Conservation (phyloP, 2,888 invertebrate species). For the Tortricodes alternella region DNA sequence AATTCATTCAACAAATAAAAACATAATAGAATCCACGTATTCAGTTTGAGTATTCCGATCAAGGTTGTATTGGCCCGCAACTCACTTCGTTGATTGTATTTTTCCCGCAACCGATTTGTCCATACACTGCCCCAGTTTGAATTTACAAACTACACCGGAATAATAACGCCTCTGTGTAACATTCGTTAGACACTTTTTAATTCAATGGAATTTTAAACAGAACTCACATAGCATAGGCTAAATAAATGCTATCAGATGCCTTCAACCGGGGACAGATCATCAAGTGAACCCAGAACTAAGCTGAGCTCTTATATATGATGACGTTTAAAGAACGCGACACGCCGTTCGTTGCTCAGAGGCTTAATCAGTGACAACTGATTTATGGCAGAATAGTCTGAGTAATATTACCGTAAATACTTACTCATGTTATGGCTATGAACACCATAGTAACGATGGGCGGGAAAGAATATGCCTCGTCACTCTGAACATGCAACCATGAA, state of each 20-base stretch:
- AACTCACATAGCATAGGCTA: not conserved
- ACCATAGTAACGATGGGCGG: slow-evolving; percentile 61
- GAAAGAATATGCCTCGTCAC: slow-evolving; percentile 48
- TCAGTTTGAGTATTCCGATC: slow-evolving; percentile 6
- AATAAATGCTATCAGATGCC: not conserved
- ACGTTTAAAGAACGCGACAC: slow-evolving; percentile 12
- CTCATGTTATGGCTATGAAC: slow-evolving; percentile 58
- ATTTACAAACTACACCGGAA: slow-evolving; percentile 16
- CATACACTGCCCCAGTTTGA: slow-evolving; percentile 85
- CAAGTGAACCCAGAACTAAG: not conserved
- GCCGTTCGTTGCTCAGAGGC: slow-evolving; percentile 32
- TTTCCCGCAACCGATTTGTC: slow-evolving; percentile 80
- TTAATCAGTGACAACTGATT: slow-evolving; percentile 45
- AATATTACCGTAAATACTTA: slow-evolving; percentile 36
- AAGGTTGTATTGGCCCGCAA: slow-evolving; percentile 34
- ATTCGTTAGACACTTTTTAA: not conserved
- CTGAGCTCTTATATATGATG: slow-evolving; percentile 6
- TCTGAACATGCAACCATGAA: slow-evolving; percentile 39
- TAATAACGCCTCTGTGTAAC: not conserved
- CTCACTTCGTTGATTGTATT: slow-evolving; percentile 64
- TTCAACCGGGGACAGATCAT: slow-evolving; percentile 2
- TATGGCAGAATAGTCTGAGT: slow-evolving; percentile 42
- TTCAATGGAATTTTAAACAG: not conserved
- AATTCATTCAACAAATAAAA: not conserved
- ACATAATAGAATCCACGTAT: not conserved